These are phyloP conservation scores for Volucella inflata DNA, from an alignment of 2,888 invertebrate genomes.

Conservation along the genomic window DNA sequence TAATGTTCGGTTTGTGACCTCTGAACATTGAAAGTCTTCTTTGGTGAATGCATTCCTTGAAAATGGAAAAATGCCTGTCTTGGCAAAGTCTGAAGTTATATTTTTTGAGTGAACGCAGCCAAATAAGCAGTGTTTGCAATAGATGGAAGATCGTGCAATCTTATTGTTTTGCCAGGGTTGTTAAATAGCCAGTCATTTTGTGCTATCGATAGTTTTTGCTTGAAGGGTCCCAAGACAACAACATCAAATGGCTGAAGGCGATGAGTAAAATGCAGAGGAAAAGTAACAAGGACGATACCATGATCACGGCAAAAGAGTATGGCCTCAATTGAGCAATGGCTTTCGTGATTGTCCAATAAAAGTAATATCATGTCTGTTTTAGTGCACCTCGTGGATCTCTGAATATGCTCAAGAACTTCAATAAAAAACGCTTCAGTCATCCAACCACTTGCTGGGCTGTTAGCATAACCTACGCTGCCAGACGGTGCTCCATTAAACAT, in stretches of 20 bases:
- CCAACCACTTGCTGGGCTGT: conserved; percentile 56
- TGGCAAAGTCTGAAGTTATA: conserved; percentile 52
- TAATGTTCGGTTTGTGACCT: conserved; percentile 54
- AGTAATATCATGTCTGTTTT: no score
- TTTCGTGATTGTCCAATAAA: no score
- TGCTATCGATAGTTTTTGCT: no score
- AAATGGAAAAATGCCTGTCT: conserved; percentile 56
- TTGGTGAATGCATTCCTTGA: conserved; percentile 59
- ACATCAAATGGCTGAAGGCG: no score
- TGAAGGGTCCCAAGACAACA: conserved; percentile 41
- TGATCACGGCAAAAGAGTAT: no score
- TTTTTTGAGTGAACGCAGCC: conserved; percentile 51
- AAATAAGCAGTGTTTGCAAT: no score
- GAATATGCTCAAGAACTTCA: conserved; percentile 48
- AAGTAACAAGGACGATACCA: no score
- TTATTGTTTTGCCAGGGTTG: conserved; percentile 59
- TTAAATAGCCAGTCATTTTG: no score
- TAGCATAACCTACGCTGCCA: conserved; percentile 59
- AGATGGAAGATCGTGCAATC: conserved; percentile 36
- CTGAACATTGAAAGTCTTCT: conserved; percentile 58
- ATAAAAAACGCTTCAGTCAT: conserved; percentile 44
- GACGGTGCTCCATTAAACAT: conserved; percentile 60
- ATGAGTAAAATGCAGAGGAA: no score
- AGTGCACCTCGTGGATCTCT: no score
- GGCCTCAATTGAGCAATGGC: no score